Evolutionary conservation across 2,797 vertebrate species (phyloP), one percentile per base, ranked within the genome.

Genomic region (Lemur catta): DNA sequence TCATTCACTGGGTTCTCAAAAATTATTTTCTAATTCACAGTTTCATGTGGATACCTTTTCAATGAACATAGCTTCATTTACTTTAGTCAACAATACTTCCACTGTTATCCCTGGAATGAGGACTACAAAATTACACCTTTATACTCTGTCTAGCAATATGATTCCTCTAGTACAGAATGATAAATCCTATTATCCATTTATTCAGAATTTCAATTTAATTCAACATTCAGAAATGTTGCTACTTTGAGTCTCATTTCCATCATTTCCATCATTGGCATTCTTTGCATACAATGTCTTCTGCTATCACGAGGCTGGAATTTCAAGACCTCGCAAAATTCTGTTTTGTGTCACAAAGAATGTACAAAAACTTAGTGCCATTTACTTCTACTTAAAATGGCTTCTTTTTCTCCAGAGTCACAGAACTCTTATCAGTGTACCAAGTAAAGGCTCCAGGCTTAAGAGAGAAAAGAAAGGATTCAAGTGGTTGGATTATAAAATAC

Each of bases 331-430:
- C 14, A 35, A 90, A 55, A 48, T 50, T 65, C 30, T 92, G 33
- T 52, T 95, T 90, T 50, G 50, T 61, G 35, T 89, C 65, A 41
- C 69, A 84, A 65, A 84, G 33, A 87, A 71, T 59, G 69, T 80
- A 61, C 41, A 67, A 76, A 78, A 90, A 52, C 28, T 41, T 65
- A 1, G 24, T 71, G 67, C 10, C 89, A 46, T 75, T 92, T 74
- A n/a, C 76, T 88, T 93, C 46, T 89, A 81, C 18, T 89, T 93
- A 50, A 86, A 94, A 85, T 93, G 52, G 61, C 26, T 22, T 80
- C n/a, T 14, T 26, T 87, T 78, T 67, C 50, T 67, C 65, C 33
- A 89, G 71, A 79, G 52, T 67, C 35, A n/a, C 7, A 76, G 65
- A 84, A 75, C 6, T 41, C 28, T 94, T 72, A 72, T 28, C 33